Evolutionary conservation across 2,113 vertebrate genomes (phyloP).

Genomic region (Emydura subglobosa): DNA sequence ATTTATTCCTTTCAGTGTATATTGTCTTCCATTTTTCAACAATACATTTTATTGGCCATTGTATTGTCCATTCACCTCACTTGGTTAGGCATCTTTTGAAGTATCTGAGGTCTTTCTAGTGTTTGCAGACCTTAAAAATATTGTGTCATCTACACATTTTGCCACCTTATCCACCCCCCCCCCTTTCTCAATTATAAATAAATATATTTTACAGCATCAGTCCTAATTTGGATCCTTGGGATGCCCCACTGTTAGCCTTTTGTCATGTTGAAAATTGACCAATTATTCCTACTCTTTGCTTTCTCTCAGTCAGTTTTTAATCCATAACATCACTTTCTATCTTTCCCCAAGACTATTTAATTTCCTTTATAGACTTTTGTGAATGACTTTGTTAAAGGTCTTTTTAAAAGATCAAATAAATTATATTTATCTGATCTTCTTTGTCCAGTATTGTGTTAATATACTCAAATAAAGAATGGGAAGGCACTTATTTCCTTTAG

Average conservation of each 20-base stretch:
- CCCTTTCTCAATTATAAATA: not conserved
- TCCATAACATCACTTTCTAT: not conserved
- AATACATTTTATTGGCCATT: not conserved
- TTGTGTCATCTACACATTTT: fast-evolving
- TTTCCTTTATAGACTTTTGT: not conserved
- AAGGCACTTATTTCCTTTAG: constrained; percentile 12
- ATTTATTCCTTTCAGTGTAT: not conserved
- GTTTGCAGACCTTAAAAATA: not conserved
- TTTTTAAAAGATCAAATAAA: not conserved
- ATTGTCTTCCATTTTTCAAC: not conserved
- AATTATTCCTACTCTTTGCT: not conserved
- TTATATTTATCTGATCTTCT: not conserved
- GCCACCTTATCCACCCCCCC: not conserved
- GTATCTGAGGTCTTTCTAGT: not conserved
- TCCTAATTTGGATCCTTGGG: not conserved
- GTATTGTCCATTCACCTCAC: not conserved
- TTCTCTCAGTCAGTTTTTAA: not conserved
- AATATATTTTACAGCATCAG: not conserved
- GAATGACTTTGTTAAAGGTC: not conserved
- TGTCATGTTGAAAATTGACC: not conserved
- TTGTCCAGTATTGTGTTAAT: not conserved
- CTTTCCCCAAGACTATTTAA: not conserved
- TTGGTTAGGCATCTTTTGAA: not conserved
- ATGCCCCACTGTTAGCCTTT: not conserved
- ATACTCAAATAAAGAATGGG: not conserved